Base-by-base conservation (phyloP, 2,113 vertebrate genomes). In the Rhea pennata region DNA sequence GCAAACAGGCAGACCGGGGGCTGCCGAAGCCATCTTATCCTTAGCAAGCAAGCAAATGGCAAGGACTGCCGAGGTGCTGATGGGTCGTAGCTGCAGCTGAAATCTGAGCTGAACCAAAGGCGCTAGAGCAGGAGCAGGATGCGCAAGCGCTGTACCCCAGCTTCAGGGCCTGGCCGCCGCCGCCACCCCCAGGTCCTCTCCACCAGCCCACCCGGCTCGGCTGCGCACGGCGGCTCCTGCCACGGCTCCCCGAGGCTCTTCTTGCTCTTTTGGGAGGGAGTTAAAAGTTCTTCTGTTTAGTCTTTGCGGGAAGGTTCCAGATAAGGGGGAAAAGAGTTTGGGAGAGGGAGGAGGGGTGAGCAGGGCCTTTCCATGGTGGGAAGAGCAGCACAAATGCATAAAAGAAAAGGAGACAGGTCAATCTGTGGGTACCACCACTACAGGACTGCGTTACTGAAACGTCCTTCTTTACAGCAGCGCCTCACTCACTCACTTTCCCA, bases 1-100 rank as follows among this genome's bases (percentile, higher is more conserved):
- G 77, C 74, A 24, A 87, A 15, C 1, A 21, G 95, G 95, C 95
- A 40, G 56, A 73, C 39, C 92, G 91, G 94, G 17, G 90, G 96
- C 92, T 88, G 93, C 92, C 91, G 6, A 51, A 39, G 93, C 96
- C 96, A 85, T 93, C 89, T 95, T 94, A 91, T 95, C 95, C 93
- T 97, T 79, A 83, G 93, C 93, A 93, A 88, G 86, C 54, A 87
- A 96, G 97, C 91, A 13, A 87, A 72, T 2, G 33, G 85, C 90
- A 75, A 80, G 69, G 80, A 64, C 24, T 79, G 31, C 44, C 2
- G 23, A 75, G 95, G 95, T 59, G 54, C 62, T 69, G 65, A 26
- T 12, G 69, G 78, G 61, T 27, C 48, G 94, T 73, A 76, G 94
- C 94, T 53, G 22, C 40, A 92, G 94, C n/a, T 53, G 93, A 17